phyloP scores from a whole-genome alignment of 2,888 invertebrate genomes.

The Acanthosepion lycidas region DNA sequence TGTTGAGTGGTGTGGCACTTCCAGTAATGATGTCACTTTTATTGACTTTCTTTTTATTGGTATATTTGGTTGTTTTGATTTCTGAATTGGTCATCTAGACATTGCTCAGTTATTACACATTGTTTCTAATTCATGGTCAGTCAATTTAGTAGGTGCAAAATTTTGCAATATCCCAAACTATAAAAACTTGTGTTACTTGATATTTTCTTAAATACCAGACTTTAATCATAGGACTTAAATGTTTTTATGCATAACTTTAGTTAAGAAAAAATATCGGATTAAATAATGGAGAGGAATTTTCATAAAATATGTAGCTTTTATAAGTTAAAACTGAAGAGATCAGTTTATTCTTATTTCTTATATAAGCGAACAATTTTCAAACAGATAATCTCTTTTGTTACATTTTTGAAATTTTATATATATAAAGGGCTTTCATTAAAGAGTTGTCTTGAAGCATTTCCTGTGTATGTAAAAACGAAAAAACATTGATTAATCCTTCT shows the following conservation, averaged over 20 bases:
- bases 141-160: no score
- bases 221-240: not conserved
- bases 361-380: not conserved
- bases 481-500: no score
- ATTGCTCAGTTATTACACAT: not conserved
- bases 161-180: no score
- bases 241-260: no score
- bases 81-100: not conserved
- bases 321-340: not conserved
- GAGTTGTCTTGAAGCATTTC: no score
- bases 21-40: not conserved
- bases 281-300: not conserved
- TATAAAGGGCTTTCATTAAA: no score
- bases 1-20: not conserved
- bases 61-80: not conserved
- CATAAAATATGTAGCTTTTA: not conserved
- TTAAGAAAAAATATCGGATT: no score
- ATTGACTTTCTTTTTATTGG: not conserved
- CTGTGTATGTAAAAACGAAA: no score
- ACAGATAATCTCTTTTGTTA: not conserved
- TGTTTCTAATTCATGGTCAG: no score
- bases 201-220: not conserved
- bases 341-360: not conserved
- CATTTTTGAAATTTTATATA: not conserved
- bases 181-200: not conserved